Evolutionary conservation across 1,140 invertebrate species (phyloP).

Genomic region (Drosophila lacertosa): DNA sequence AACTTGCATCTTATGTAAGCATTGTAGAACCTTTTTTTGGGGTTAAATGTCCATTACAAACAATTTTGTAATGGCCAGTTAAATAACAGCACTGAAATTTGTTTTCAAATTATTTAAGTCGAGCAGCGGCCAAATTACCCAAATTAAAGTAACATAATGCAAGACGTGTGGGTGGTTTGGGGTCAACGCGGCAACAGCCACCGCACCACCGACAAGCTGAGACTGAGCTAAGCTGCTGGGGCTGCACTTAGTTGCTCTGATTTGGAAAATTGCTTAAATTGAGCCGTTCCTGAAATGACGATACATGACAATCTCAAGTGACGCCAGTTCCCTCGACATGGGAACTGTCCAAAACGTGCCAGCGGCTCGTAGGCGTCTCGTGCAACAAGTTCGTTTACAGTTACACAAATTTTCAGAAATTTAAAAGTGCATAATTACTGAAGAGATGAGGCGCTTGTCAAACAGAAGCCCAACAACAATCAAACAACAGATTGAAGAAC

Average conservation of each 20-base stretch:
- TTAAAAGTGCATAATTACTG: constrained; percentile 56
- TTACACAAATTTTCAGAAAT: neutral
- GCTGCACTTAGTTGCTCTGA: constrained; percentile 39
- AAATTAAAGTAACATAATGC: constrained; percentile 79
- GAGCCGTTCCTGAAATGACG: constrained; percentile 49
- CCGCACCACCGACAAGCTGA: neutral
- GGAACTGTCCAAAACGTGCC: constrained; percentile 51
- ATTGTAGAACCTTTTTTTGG: constrained; percentile 44
- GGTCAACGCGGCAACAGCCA: constrained; percentile 43
- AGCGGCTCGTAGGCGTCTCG: constrained; percentile 45
- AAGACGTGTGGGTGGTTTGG: constrained; percentile 72
- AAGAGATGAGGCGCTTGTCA: constrained; percentile 35
- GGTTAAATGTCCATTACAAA: constrained; percentile 76
- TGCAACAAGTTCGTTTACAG: constrained; percentile 1
- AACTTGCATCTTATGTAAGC: constrained; percentile 55
- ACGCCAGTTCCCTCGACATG: constrained; percentile 11
- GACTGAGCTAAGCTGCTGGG: no score
- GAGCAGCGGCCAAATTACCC: constrained; percentile 72
- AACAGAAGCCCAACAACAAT: constrained; percentile 26
- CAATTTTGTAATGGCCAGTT: constrained; percentile 77
- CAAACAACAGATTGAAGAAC: constrained; percentile 30
- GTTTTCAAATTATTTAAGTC: constrained; percentile 82
- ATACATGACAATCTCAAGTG: constrained; percentile 52
- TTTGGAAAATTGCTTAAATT: constrained; percentile 64
- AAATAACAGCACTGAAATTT: constrained; percentile 76